phyloP scores from a whole-genome alignment of 2,113 vertebrate species.

The crab-eating macaque (Macaca fascicularis) region T2T-MFA8v1.1 NC_088386.1:78051001-78051500 shows the following conservation, averaged over 20 bases:
- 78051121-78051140: background rate
- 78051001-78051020: background rate
- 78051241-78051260: background rate
- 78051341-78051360: background rate
- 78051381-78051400: background rate
- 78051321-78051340: background rate
- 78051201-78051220: background rate
- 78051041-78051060: background rate
- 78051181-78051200: background rate
- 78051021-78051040: constrained; percentile 4
- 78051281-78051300: background rate
- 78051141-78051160: background rate
- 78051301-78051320: background rate
- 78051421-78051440: background rate
- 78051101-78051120: background rate
- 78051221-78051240: background rate
- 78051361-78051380: background rate
- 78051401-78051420: background rate
- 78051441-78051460: background rate
- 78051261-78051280: background rate
- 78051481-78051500: background rate
- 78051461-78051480: background rate
- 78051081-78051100: background rate
- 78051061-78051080: background rate
- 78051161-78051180: background rate